Conservation (phyloP, 2,113 vertebrate species). For the Opisthocomus hoazin region DNA sequence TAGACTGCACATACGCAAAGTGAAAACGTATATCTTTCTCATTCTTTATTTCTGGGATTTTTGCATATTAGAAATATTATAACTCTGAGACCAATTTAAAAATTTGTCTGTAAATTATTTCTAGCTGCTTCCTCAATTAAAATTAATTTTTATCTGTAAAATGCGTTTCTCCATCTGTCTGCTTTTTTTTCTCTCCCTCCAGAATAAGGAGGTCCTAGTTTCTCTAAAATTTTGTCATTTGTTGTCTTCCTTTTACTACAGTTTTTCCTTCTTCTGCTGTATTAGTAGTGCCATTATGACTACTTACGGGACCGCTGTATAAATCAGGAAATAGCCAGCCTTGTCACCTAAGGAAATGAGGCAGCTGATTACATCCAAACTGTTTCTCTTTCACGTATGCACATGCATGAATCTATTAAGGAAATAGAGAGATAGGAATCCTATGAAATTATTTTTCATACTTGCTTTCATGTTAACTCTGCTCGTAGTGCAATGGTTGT, state of each 20-base stretch:
- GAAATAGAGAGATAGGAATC: background rate
- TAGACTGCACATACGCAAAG: background rate
- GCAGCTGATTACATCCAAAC: background rate
- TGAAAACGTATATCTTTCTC: background rate
- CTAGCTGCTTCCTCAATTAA: background rate
- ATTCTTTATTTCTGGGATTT: background rate
- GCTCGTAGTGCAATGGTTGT: background rate
- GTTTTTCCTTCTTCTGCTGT: background rate
- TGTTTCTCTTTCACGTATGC: background rate
- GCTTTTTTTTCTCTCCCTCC: background rate
- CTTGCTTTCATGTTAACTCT: background rate
- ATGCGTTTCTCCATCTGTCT: background rate
- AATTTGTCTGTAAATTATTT: background rate
- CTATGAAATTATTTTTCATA: background rate
- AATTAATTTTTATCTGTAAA: conserved; percentile 14
- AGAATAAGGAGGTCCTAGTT: background rate
- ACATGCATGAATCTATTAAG: background rate
- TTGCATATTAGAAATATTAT: background rate
- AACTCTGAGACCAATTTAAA: background rate
- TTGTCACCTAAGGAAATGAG: background rate
- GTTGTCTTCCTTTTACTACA: background rate
- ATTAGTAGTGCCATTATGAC: background rate
- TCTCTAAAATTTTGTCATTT: background rate
- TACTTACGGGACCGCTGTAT: background rate
- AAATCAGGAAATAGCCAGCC: background rate